phyloP scores from a whole-genome alignment of 2,113 vertebrate species.

The Prunella himalayana region DNA sequence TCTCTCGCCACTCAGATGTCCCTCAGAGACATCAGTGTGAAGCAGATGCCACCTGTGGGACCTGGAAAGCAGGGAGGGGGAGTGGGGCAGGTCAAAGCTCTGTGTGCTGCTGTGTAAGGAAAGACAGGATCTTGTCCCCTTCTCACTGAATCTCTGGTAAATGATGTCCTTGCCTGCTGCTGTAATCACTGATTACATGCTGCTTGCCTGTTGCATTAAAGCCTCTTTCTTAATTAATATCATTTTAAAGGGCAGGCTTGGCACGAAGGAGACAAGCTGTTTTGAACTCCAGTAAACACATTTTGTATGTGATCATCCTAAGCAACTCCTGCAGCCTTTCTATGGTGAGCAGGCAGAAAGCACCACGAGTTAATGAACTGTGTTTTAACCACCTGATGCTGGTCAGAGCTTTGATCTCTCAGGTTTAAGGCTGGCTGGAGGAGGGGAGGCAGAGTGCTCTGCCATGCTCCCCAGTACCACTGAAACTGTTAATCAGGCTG shows the following conservation, averaged over 20 bases:
- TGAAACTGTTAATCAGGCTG: slow-evolving; percentile 32
- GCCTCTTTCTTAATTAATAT: slow-evolving; percentile 50
- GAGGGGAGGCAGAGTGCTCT: neutral
- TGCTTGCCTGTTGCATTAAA: slow-evolving; percentile 40
- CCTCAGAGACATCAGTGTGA: neutral
- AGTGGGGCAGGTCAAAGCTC: neutral
- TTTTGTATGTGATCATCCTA: neutral
- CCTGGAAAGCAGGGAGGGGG: neutral
- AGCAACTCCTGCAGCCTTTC: slow-evolving; percentile 18
- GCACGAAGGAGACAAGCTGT: slow-evolving; percentile 8
- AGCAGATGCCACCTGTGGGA: neutral
- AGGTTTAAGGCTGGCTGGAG: neutral
- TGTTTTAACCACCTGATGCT: slow-evolving; percentile 58
- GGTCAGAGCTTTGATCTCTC: neutral
- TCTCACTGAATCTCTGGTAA: neutral
- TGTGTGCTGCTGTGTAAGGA: rapidly evolving
- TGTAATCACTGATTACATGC: slow-evolving; percentile 27
- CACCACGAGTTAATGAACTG: neutral
- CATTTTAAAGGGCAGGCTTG: slow-evolving; percentile 5
- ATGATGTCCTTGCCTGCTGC: neutral
- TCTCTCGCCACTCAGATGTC: neutral
- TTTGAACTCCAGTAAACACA: slow-evolving; percentile 27
- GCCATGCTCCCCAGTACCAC: neutral
- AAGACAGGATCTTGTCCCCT: neutral
- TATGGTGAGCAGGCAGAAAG: neutral